These are phyloP conservation scores for Ischnus inquisitorius DNA, from an alignment of 2,888 invertebrate species.

Conservation along the genomic window DNA sequence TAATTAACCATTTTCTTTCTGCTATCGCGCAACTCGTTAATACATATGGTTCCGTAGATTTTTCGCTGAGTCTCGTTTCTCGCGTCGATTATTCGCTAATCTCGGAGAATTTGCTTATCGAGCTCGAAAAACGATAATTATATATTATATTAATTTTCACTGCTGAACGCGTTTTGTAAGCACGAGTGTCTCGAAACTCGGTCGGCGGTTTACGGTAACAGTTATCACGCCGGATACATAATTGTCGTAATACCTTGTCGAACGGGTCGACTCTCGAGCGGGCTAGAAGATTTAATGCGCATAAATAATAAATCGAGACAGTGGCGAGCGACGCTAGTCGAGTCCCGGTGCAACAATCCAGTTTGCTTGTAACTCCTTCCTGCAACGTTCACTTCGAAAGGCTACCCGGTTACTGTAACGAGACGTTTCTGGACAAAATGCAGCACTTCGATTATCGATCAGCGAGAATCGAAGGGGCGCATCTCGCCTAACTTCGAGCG, in stretches of 20 bases:
- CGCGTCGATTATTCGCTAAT: too few relatives aligned
- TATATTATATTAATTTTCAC: not conserved
- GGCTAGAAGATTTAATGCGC: conserved; percentile 47
- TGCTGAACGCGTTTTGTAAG: not conserved
- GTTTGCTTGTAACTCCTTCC: conserved; percentile 24
- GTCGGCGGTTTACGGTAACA: conserved; percentile 6
- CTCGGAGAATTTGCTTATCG: not conserved
- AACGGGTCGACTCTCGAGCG: conserved; percentile 47
- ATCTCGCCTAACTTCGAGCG: not conserved
- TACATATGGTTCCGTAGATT: too few relatives aligned
- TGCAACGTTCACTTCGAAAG: conserved; percentile 61
- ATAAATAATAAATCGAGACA: conserved; percentile 51
- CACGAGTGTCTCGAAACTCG: not conserved
- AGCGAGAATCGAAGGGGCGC: not conserved
- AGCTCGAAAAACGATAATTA: not conserved
- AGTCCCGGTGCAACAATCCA: not conserved
- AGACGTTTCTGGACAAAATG: not conserved
- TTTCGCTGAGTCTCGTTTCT: too few relatives aligned
- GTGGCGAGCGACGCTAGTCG: not conserved
- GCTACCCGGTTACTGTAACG: not conserved
- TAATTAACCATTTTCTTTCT: too few relatives aligned
- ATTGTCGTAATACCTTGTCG: conserved; percentile 53
- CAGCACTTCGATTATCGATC: not conserved
- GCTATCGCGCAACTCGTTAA: too few relatives aligned
- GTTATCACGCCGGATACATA: conserved; percentile 58